Conservation (phyloP, 2,888 invertebrate genomes). For the Epicampocera succincta region DNA sequence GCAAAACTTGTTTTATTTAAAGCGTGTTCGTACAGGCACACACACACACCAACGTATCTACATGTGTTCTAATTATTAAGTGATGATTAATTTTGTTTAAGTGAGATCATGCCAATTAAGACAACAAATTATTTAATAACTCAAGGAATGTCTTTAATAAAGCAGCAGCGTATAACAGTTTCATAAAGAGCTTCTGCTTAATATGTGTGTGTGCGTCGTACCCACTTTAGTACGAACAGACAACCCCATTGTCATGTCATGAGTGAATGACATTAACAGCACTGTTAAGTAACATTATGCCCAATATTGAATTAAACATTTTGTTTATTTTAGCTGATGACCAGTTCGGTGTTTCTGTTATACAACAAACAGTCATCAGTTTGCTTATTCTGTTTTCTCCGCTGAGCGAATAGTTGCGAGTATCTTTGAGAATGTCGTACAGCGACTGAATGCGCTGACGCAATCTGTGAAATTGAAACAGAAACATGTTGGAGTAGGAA, state of each 20-base stretch:
- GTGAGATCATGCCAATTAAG: slow-evolving; percentile 69
- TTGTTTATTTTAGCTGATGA: neutral
- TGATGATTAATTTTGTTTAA: slow-evolving; percentile 60
- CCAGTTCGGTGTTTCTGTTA: slow-evolving; percentile 9
- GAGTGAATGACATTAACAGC: neutral
- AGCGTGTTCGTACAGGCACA: too few relatives aligned
- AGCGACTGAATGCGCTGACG: slow-evolving; percentile 61
- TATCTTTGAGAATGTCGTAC: slow-evolving; percentile 36
- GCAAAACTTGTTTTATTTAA: too few relatives aligned
- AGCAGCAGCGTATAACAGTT: slow-evolving; percentile 48
- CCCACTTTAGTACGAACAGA: neutral
- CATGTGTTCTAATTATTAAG: slow-evolving; percentile 57
- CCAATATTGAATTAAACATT: slow-evolving; percentile 18
- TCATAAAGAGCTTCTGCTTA: neutral
- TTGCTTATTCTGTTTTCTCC: slow-evolving; percentile 7
- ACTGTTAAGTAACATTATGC: slow-evolving; percentile 16
- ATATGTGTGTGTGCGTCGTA: neutral
- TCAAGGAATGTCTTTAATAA: slow-evolving; percentile 61
- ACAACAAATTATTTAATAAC: slow-evolving; percentile 65
- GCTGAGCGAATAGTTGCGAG: slow-evolving; percentile 29
- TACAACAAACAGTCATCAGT: neutral
- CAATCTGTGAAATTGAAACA: slow-evolving; percentile 57
- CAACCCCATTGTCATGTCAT: slow-evolving; percentile 24
- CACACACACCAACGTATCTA: too few relatives aligned
- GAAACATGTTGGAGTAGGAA: slow-evolving; percentile 2